phyloP scores from a whole-genome alignment of 2,797 vertebrate genomes.

The Eremophila alpestris region DNA sequence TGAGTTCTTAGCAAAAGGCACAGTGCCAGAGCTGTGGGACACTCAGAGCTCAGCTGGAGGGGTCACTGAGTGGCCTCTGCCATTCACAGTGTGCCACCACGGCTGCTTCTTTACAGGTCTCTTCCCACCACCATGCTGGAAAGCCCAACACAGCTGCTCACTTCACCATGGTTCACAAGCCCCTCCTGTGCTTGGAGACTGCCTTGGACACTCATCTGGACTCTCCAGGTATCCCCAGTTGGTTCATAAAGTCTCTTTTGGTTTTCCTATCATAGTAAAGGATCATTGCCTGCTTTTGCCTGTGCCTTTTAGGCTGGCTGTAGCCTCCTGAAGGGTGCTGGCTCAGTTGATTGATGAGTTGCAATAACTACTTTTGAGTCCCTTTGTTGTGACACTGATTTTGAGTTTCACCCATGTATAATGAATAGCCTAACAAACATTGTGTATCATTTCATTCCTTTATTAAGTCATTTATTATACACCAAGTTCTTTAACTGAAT shows the following conservation, averaged over 20 bases:
- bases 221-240: not conserved
- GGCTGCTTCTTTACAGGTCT: not conserved
- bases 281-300: not conserved
- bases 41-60: not conserved
- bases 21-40: fast-evolving
- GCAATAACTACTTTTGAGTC: not conserved
- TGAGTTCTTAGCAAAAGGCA: not conserved
- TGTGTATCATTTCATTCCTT: not conserved
- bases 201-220: not conserved
- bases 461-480: slow-evolving; percentile 8
- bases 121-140: fast-evolving
- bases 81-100: fast-evolving
- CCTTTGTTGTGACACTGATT: not conserved
- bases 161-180: fast-evolving
- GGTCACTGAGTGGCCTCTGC: not conserved
- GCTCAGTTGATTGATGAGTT: not conserved
- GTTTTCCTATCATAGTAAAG: not conserved
- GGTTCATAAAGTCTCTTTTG: not conserved
- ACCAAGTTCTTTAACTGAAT: not conserved
- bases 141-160: not conserved
- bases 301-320: not conserved
- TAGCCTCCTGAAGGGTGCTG: not conserved
- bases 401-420: not conserved
- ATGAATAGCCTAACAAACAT: not conserved
- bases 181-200: not conserved